Evolutionary conservation across 2,797 vertebrate species (phyloP).

Genomic region (Tadarida brasiliensis): DNA sequence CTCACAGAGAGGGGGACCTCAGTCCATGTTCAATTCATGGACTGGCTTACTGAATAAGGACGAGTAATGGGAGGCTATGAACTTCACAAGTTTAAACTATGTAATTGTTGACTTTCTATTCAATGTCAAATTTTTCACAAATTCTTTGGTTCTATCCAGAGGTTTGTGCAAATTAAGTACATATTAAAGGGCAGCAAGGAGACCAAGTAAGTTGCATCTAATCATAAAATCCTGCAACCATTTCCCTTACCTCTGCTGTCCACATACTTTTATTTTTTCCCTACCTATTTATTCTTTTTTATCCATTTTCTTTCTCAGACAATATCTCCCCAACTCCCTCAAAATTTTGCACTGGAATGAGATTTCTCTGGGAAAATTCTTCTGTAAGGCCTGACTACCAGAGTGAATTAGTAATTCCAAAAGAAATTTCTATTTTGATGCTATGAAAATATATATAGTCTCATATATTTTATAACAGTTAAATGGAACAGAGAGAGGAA

Average conservation of each 20-base stretch:
- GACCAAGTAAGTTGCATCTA: not conserved
- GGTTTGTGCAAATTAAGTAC: not conserved
- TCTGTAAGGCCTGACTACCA: not conserved
- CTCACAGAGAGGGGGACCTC: not conserved
- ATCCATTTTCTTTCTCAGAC: not conserved
- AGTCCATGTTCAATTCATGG: not conserved
- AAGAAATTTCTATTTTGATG: not conserved
- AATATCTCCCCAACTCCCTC: not conserved
- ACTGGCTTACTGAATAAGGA: not conserved
- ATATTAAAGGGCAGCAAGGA: not conserved
- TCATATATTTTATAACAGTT: not conserved
- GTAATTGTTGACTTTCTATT: not conserved
- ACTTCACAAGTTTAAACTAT: not conserved
- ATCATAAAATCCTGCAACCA: not conserved
- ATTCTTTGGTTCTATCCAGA: not conserved
- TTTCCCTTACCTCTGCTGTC: not conserved
- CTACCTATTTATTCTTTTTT: not conserved
- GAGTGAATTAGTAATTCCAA: constrained; percentile 17
- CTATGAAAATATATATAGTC: not conserved
- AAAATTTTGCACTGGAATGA: not conserved
- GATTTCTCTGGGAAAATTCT: not conserved
- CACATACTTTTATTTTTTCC: not conserved
- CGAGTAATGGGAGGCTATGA: not conserved
- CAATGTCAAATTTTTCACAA: not conserved
- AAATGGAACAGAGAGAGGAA: not conserved